phyloP scores from a whole-genome alignment of 2,113 vertebrate species.

The Candoia aspera region DNA sequence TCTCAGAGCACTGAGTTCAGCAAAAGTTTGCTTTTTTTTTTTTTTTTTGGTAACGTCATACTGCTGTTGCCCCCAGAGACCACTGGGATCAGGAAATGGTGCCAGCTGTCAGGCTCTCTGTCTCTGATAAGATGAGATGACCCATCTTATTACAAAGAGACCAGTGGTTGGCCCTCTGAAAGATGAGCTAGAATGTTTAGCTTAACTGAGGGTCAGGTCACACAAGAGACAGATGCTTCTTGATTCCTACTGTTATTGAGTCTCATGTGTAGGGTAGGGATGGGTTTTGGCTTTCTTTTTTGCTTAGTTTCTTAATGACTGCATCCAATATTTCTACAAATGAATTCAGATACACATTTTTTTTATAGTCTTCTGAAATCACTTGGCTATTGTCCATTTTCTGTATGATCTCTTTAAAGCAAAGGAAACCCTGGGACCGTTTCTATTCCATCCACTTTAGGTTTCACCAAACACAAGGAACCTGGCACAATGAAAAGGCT shows the following conservation, averaged over 20 bases:
- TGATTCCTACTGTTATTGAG: conserved; percentile 55
- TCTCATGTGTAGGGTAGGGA: conserved; percentile 34
- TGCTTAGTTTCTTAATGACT: conserved; percentile 59
- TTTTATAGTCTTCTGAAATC: conserved; percentile 55
- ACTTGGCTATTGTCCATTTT: conserved; percentile 42
- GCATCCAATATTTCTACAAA: conserved; percentile 45
- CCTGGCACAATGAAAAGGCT: conserved; percentile 70
- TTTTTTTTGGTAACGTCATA: conserved; percentile 64
- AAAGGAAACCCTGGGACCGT: conserved; percentile 21
- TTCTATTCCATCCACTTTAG: neutral
- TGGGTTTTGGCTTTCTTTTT: conserved; percentile 63
- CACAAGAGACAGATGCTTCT: conserved; percentile 62
- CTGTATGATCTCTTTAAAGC: conserved; percentile 11
- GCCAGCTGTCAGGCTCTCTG: conserved; percentile 70
- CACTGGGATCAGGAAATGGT: conserved; percentile 59
- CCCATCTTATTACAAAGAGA: conserved; percentile 69
- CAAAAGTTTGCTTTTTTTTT: conserved; percentile 76
- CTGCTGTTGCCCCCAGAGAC: conserved; percentile 70
- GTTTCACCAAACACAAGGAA: conserved; percentile 65
- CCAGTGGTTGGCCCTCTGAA: conserved; percentile 58
- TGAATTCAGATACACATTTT: conserved; percentile 55
- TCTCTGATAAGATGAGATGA: conserved; percentile 71
- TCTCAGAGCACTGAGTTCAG: conserved; percentile 75
- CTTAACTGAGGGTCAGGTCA: conserved; percentile 61
- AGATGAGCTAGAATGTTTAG: conserved; percentile 70